Base-by-base conservation (phyloP, 1,140 invertebrate genomes). In the Pentalonia nigronervosa region DNA sequence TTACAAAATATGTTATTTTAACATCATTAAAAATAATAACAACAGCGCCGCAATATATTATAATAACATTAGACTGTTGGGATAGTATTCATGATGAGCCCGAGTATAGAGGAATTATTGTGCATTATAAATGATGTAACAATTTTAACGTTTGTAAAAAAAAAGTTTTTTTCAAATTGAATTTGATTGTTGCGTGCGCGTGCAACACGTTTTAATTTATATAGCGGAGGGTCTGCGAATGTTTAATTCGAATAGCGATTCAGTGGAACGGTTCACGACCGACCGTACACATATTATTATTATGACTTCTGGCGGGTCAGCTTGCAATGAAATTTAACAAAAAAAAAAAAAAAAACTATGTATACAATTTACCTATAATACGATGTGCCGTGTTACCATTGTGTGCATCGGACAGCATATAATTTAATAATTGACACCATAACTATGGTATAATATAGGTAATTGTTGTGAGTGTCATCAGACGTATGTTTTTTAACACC, bases 11-110 rank as follows among this genome's bases (percentile, higher is more conserved):
- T 60, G 25, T 67, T 41, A 41, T 41, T 56, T 90, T 56, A 36
- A 45, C 56, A 25, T 91, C 56, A 76, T 91, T 91, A 91, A 91
- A 76, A 76, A 76, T 45, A 91, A 67, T 60, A 90, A 90, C 21
- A 90, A 60, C 81, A 45, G 20, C 76, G 17, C 60, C 50, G 50
- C 50, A 0, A 53, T 48, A 14, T 53, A 53, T 53, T 21, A 53
- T 53, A 53, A 53, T 53, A 53, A 53, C 21, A 53, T 53, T 20
- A 53, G 50, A 23, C 30, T 7, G 30, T 30, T 30, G 30, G 56
- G n/a, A n/a, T 41, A 41, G 4, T 67, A 67, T 60, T 84, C 21
- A 84, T 23, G 81, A 45, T 36, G 81, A 83, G 81, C 20, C 48
- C 14, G 17, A 4, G 83, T 30, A 86, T 25, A 86, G 21, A 23